Percentiles rank a stretch among this genome's conserved stretches.
Evolutionary conservation across 2,888 invertebrate genomes (phyloP).

Genomic region (Chymomyza fuscimana): DNA sequence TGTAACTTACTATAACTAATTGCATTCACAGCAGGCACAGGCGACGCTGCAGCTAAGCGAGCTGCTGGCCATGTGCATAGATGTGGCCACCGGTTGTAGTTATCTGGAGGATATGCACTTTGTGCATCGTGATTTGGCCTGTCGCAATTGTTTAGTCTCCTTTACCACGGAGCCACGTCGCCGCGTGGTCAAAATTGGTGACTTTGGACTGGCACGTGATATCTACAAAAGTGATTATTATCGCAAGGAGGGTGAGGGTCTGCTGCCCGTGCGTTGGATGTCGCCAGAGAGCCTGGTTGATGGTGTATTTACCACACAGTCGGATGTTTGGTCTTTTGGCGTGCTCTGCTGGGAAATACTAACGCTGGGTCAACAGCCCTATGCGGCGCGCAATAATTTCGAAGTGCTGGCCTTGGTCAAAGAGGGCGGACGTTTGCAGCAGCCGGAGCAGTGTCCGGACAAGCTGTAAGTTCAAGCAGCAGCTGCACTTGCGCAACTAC

Average conservation of each 20-base stretch:
- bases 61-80: slow-evolving; percentile 94
- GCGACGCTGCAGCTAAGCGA: slow-evolving; percentile 89
- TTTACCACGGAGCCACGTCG: slow-evolving; percentile 81
- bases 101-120: slow-evolving; percentile 98
- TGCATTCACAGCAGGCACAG: slow-evolving; percentile 81
- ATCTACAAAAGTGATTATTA: slow-evolving; percentile 99
- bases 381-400: slow-evolving; percentile 94
- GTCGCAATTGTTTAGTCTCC: slow-evolving; percentile 96
- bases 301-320: slow-evolving; percentile 97
- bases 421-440: slow-evolving; percentile 90
- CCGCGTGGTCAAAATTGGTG: slow-evolving; percentile 88
- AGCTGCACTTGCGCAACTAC: not conserved
- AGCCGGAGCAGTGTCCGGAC: slow-evolving; percentile 91
- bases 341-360: slow-evolving; percentile 98
- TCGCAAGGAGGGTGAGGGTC: slow-evolving; percentile 93
- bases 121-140: slow-evolving; percentile 97
- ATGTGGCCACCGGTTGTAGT: slow-evolving; percentile 96
- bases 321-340: slow-evolving; percentile 97
- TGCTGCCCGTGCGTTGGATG: slow-evolving; percentile 98
- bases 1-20: not conserved
- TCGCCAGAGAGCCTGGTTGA: slow-evolving; percentile 97
- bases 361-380: slow-evolving; percentile 97
- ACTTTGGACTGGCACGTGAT: slow-evolving; percentile 97
- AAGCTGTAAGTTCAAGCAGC: slow-evolving; percentile 82
- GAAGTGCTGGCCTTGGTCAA: slow-evolving; percentile 95